phyloP scores from a whole-genome alignment of 2,113 vertebrate genomes.

The Clarias macrocephalus region DNA sequence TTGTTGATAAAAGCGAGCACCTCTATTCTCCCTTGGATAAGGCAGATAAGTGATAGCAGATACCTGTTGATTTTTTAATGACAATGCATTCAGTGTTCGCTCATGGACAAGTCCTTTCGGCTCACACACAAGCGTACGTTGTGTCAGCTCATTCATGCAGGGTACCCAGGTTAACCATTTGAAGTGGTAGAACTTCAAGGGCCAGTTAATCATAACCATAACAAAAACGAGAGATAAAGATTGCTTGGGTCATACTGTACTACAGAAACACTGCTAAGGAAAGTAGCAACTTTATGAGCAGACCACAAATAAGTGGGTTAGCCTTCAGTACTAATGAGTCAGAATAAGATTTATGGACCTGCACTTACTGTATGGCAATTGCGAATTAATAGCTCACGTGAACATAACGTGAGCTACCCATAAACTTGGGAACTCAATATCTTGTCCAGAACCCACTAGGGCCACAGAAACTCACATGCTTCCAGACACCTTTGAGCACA shows the following conservation, averaged over 20 bases:
- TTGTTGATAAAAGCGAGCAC: neutral
- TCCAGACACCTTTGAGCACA: neutral
- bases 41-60: no score
- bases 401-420: neutral
- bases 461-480: neutral
- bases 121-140: neutral
- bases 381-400: neutral
- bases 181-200: neutral
- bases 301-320: neutral
- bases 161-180: slow-evolving; percentile 12
- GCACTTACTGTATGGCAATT: neutral
- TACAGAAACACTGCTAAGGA: neutral
- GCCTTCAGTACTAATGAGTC: neutral
- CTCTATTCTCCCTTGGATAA: neutral
- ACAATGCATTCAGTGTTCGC: neutral
- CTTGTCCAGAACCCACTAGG: no score
- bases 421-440: no score
- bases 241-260: neutral
- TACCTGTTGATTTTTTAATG: neutral
- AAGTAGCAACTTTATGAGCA: neutral
- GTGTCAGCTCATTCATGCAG: neutral
- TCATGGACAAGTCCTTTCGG: neutral
- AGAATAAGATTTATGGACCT: neutral
- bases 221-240: neutral
- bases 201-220: neutral